Evolutionary conservation across 2,113 vertebrate genomes (phyloP).

Genomic region (Plecturocebus donacophilus): DNA sequence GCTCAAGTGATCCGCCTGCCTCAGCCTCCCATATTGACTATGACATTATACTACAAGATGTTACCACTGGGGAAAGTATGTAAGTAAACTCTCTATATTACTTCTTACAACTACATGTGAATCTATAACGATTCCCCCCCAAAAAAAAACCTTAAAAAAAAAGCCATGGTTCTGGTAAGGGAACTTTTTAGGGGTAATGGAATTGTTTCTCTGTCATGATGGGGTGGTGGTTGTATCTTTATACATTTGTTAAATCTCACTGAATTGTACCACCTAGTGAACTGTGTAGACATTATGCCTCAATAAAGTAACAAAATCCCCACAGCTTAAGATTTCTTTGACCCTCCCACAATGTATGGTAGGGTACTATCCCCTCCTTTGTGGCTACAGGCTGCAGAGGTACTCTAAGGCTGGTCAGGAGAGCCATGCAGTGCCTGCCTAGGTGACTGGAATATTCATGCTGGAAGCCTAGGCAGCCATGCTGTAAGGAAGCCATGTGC

Average conservation of each 20-base stretch:
- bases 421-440: background rate
- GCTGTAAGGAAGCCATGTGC: background rate
- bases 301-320: background rate
- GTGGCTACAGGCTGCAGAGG: background rate
- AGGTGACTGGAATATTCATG: background rate
- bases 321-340: background rate
- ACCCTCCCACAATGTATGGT: background rate
- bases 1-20: too few relatives aligned
- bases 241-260: background rate
- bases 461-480: background rate
- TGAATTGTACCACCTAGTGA: background rate
- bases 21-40: too few relatives aligned
- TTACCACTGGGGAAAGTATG: background rate
- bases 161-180: background rate
- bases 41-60: background rate
- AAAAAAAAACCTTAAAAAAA: background rate
- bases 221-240: background rate
- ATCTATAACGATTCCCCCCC: background rate
- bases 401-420: background rate
- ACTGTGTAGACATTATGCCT: background rate
- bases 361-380: background rate
- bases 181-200: background rate
- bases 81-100: background rate
- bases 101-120: background rate
- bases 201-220: background rate